Evolutionary conservation across 1,140 invertebrate species (phyloP).

Genomic region (Metopolophium dirhodum): DNA sequence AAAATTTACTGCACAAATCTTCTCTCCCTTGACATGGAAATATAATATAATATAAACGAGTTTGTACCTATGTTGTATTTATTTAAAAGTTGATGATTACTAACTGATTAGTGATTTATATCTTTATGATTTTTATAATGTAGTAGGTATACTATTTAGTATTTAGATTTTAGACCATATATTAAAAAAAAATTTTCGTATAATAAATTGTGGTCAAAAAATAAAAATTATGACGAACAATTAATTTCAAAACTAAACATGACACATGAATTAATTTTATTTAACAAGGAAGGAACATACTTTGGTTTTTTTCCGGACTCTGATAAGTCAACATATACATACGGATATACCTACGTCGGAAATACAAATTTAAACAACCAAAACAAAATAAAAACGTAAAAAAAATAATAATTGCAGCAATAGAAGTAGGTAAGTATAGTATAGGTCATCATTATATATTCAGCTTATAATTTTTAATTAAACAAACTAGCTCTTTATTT

Average conservation of each 20-base stretch:
- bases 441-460: slow-evolving; percentile 38
- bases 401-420: slow-evolving; percentile 21
- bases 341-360: background rate
- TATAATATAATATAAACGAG: too few relatives aligned
- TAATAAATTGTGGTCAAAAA: background rate
- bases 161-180: too few relatives aligned
- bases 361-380: slow-evolving; percentile 21
- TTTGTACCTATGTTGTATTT: background rate
- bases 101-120: background rate
- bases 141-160: too few relatives aligned
- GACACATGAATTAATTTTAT: background rate
- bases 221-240: background rate
- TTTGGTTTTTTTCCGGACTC: background rate
- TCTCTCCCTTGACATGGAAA: too few relatives aligned
- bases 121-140: background rate
- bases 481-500: background rate
- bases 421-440: background rate
- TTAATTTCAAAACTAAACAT: background rate
- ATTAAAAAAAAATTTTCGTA: too few relatives aligned
- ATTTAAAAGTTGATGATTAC: background rate
- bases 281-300: slow-evolving; percentile 3
- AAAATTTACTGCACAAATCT: too few relatives aligned
- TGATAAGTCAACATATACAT: background rate
- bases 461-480: background rate
- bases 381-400: background rate